Conservation (phyloP, 2,888 invertebrate genomes). For the Drosophila pegasa region DNA sequence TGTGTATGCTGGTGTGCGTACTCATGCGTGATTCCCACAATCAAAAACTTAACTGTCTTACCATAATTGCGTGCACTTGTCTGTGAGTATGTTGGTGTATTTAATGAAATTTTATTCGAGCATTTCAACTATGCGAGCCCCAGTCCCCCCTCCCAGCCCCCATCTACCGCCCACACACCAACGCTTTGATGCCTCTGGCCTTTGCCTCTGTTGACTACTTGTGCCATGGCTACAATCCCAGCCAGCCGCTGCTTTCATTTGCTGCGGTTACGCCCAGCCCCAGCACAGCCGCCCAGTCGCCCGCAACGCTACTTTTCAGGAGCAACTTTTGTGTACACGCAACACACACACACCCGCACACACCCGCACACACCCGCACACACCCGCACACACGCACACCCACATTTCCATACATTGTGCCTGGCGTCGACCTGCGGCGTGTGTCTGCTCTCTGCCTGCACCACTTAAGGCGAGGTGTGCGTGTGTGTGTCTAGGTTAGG, state of each 20-base stretch:
- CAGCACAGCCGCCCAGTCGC: slow-evolving; percentile 7
- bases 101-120: slow-evolving; percentile 81
- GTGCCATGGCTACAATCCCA: slow-evolving; percentile 33
- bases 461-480: slow-evolving; percentile 40
- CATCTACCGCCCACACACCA: not conserved
- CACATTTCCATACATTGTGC: slow-evolving; percentile 69
- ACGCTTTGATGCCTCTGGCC: slow-evolving; percentile 12
- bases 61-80: slow-evolving; percentile 82
- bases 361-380: not conserved
- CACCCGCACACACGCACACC: slow-evolving; percentile 18
- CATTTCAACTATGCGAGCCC: slow-evolving; percentile 53
- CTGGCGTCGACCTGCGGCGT: slow-evolving; percentile 45
- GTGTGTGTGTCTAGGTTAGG: slow-evolving; percentile 40
- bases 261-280: slow-evolving; percentile 51
- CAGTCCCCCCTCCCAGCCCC: not conserved
- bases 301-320: slow-evolving; percentile 41
- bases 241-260: slow-evolving; percentile 58
- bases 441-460: slow-evolving; percentile 42
- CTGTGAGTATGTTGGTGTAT: slow-evolving; percentile 68
- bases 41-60: slow-evolving; percentile 82
- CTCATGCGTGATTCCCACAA: slow-evolving; percentile 81
- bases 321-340: slow-evolving; percentile 69
- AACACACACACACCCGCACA: slow-evolving; percentile 36
- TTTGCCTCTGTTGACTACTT: slow-evolving; percentile 7
- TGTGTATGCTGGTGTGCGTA: slow-evolving; percentile 66